These are phyloP conservation scores for Troides helena DNA, from an alignment of 2,888 invertebrate species.

Conservation along the genomic window DNA sequence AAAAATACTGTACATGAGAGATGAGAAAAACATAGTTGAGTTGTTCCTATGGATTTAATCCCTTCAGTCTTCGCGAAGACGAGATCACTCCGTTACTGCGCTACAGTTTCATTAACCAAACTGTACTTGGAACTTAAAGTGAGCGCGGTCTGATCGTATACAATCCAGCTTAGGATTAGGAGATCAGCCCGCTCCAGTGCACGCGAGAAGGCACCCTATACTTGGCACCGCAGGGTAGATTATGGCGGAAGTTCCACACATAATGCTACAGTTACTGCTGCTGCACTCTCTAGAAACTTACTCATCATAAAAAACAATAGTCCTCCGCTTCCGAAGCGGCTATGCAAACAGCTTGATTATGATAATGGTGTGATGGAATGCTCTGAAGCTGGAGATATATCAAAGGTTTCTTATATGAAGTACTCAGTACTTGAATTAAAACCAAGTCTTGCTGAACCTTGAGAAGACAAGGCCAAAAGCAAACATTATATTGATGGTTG, in stretches of 20 bases:
- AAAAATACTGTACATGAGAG: too few species aligned
- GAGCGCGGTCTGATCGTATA: constrained; percentile 2
- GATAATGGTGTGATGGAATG: too few species aligned
- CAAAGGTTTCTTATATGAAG: too few species aligned
- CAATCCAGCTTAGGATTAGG: background rate
- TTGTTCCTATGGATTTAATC: too few species aligned
- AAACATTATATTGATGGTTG: too few species aligned
- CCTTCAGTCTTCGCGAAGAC: too few species aligned
- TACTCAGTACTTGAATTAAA: background rate
- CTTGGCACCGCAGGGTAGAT: background rate
- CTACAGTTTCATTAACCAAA: constrained; percentile 13
- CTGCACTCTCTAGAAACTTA: constrained; percentile 11
- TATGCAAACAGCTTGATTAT: background rate
- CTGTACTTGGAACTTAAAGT: constrained; percentile 19
- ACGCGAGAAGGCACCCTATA: constrained; percentile 3
- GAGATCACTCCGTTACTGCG: constrained; percentile 11
- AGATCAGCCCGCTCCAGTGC: background rate
- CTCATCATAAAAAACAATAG: constrained; percentile 2
- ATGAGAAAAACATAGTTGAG: too few species aligned
- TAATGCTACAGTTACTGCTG: background rate
- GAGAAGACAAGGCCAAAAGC: too few species aligned
- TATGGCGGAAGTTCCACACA: background rate
- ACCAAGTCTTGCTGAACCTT: too few species aligned
- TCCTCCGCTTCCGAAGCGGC: background rate
- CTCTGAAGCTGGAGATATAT: too few species aligned